Evolutionary conservation across 2,888 invertebrate genomes (phyloP), one percentile per base, ranked within the genome.

Genomic region (Agrochola circellaris): DNA sequence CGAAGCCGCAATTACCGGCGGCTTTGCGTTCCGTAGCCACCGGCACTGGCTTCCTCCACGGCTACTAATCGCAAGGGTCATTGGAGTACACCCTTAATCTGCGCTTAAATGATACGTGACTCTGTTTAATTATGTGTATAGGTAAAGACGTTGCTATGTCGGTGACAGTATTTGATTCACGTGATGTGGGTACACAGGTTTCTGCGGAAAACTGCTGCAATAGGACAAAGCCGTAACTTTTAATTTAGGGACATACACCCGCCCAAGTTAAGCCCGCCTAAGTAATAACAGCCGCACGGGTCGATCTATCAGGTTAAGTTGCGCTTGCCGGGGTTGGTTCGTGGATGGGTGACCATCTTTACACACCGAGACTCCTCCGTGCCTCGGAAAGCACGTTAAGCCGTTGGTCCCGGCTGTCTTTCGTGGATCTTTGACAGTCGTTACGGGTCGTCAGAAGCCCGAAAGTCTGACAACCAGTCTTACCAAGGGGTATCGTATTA

Each of bases 1-100:
- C 91, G 94, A 94, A 95, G 94, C 95, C 95, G 95, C 95, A 95
- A 95, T 95, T 95, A 95, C 95, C 88, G 93, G 88, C 93, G 94
- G 95, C 92, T 95, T 94, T 93, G 90, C 94, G 94, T 93, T 91
- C 91, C 91, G 88, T 84, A 91, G 89, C 90, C 91, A 89, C 89
- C 90, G 89, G 89, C 90, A 89, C 89, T 90, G 89, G 89, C 89
- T 89, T 89, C 89, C 89, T 89, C 91, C 89, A 90, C 86, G 89
- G 89, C 91, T 90, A 92, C 92, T 94, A 94, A 94, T 94, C 93
- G 93, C 93, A 90, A 92, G 92, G 93, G 93, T 91, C 93, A 93
- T 92, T 91, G 90, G 89, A 92, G 90, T 90, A 92, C 89, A 89
- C 90, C 90, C 91, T 90, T 94, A 94, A 94, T 93, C 94, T 93